phyloP scores from a whole-genome alignment of 1,140 invertebrate genomes.

The Drosophila sp. region DNA sequence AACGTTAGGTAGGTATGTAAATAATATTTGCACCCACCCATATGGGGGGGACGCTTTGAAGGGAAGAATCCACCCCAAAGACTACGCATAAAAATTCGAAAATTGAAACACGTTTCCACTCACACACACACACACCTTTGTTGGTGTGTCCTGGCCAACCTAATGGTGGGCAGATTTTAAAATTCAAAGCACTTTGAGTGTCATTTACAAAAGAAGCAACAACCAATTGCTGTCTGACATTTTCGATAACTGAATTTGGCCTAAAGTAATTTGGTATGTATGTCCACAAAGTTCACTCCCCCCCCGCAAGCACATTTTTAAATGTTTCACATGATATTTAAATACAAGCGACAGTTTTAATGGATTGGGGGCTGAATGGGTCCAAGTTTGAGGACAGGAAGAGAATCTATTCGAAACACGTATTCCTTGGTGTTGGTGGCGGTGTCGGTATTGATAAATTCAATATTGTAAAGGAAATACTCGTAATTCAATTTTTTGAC shows the following conservation, averaged over 20 bases:
- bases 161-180: slow-evolving; percentile 55
- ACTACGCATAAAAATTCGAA: slow-evolving; percentile 35
- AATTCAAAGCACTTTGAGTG: slow-evolving; percentile 73
- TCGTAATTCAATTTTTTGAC: slow-evolving; percentile 73
- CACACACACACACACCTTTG: slow-evolving; percentile 39
- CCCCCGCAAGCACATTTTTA: slow-evolving; percentile 60
- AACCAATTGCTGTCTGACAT: slow-evolving; percentile 56
- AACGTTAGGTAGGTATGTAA: slow-evolving; percentile 52
- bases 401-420: slow-evolving; percentile 67
- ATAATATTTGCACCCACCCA: slow-evolving; percentile 50
- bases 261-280: slow-evolving; percentile 17
- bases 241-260: slow-evolving; percentile 62
- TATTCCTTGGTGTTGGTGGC: slow-evolving; percentile 42
- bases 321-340: slow-evolving; percentile 77
- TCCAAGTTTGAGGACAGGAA: not conserved
- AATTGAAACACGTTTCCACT: slow-evolving; percentile 59
- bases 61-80: slow-evolving; percentile 39
- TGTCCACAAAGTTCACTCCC: not conserved
- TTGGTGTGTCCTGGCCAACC: slow-evolving; percentile 26
- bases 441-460: slow-evolving; percentile 67
- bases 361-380: slow-evolving; percentile 17
- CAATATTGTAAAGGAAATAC: slow-evolving; percentile 70
- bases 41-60: slow-evolving; percentile 1
- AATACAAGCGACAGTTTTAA: slow-evolving; percentile 75
- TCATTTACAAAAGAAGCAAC: slow-evolving; percentile 65